Evolutionary conservation across 64 coral and sea anemone genomes (phyloP).

Genomic region (Montipora cactus): DNA sequence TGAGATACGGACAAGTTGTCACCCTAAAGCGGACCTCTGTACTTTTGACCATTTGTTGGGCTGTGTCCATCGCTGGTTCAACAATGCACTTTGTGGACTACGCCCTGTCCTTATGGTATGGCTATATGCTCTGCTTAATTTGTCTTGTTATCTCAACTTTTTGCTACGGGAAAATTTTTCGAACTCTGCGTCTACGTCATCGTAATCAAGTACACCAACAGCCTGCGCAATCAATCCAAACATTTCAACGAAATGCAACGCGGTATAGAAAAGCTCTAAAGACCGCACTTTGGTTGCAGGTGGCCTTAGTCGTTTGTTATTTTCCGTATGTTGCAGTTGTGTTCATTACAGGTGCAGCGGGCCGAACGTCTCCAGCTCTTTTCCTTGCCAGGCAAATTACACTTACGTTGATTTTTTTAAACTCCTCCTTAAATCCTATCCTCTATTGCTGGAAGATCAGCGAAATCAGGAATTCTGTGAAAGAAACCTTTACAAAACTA

Average conservation of each 20-base stretch:
- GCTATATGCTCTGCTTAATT: neutral
- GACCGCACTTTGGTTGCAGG: neutral
- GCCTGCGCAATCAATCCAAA: neutral
- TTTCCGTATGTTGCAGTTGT: neutral
- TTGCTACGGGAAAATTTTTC: neutral
- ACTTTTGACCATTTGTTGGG: neutral
- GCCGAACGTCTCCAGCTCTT: neutral
- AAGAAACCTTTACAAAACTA: neutral
- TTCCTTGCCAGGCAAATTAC: neutral
- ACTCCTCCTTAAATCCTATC: too few relatives aligned
- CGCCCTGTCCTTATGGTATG: neutral
- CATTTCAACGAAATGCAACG: neutral
- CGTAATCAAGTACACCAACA: neutral
- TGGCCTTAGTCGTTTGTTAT: slow-evolving; percentile 12
- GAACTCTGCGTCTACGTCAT: neutral
- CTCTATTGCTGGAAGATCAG: neutral
- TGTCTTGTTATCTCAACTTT: neutral
- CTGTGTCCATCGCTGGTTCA: neutral
- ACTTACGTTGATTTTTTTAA: too few relatives aligned
- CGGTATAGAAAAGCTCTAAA: slow-evolving; percentile 5
- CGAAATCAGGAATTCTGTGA: neutral
- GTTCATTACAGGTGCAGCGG: too few relatives aligned
- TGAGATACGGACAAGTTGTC: neutral
- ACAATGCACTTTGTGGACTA: neutral
- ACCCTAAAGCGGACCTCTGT: neutral